Conservation (phyloP, 2,797 vertebrate species). For the Alectoris magna region DNA sequence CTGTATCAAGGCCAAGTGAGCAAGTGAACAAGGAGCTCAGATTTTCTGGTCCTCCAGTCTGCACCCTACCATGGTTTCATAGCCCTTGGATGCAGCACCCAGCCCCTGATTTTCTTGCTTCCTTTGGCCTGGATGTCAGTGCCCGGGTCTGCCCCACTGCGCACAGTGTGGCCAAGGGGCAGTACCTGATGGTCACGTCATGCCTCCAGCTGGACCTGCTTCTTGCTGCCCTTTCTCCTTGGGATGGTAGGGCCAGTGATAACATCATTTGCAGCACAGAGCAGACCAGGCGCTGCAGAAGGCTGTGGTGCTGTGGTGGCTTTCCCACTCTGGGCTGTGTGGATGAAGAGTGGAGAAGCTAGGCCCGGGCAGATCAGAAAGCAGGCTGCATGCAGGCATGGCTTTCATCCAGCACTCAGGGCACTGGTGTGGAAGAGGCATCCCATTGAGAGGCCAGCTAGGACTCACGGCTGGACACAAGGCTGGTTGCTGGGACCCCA, state of each 20-base stretch:
- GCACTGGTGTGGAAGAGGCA: neutral
- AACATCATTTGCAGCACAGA: accelerated
- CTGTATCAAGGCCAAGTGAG: neutral
- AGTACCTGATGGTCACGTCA: accelerated
- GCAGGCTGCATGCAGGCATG: accelerated
- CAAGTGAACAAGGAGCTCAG: neutral
- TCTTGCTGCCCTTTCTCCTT: neutral
- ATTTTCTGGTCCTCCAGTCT: neutral
- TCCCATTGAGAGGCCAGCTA: neutral
- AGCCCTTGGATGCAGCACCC: neutral
- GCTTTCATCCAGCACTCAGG: accelerated
- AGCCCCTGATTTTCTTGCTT: neutral
- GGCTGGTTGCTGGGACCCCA: neutral
- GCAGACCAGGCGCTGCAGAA: neutral
- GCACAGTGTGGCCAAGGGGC: accelerated
- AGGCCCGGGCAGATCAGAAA: neutral
- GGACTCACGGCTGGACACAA: neutral
- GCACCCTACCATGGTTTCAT: neutral
- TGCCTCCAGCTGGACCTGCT: accelerated
- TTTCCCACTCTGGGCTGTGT: accelerated
- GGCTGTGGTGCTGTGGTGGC: accelerated
- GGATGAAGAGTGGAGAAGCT: neutral
- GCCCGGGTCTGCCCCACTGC: accelerated
- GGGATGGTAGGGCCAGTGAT: accelerated
- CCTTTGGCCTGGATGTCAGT: neutral